Evolutionary conservation across 2,797 vertebrate genomes (phyloP), one percentile per base, ranked within the genome.

Genomic region (Buphagus erythrorhynchus): DNA sequence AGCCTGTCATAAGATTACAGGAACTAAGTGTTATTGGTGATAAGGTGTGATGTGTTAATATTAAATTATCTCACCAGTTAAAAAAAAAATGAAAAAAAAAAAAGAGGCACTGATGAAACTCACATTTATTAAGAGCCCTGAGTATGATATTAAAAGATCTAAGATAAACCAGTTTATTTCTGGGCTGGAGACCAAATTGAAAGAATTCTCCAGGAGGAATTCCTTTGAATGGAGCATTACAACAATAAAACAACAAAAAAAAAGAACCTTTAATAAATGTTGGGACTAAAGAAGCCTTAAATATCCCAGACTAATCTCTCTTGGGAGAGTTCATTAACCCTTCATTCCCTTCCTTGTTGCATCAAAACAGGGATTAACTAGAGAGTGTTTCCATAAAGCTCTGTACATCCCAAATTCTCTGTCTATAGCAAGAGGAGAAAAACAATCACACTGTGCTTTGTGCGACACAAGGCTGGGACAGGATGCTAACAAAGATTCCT

Each of bases 31-130:
- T 96, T 96, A 96, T 88, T 94, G 94, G 92, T 89, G 96, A 97
- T 96, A 97, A 97, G 95, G 95, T 96, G 78, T 97, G 95, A 97
- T 97, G 78, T 97, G 93, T 97, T 97, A 97, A 97, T 96, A 96
- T 93, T 94, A 97, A 97, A 97, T 97, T 97, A 97, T 96, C 85
- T 91, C 18, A 1, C 68, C 16, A 89, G 68, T 83, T 81, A 1
- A 38, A 74, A 87, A 86, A 77, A 55, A 62, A 75, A 6, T 31
- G 35, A 35, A 11, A 59, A 81, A 94, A 94, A 86, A 92, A 92
- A 58, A 40, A 14, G 38, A 14, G 22, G 20, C 52, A 42, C 52
- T 86, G 90, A 93, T 97, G 93, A 97, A 96, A 94, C 61, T 94
- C 74, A 26, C 77, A 68, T 96, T 97, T 97, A 97, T 97, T 97